Conservation (phyloP, 1,140 invertebrate species). For the Trachelipus rathkii region DNA sequence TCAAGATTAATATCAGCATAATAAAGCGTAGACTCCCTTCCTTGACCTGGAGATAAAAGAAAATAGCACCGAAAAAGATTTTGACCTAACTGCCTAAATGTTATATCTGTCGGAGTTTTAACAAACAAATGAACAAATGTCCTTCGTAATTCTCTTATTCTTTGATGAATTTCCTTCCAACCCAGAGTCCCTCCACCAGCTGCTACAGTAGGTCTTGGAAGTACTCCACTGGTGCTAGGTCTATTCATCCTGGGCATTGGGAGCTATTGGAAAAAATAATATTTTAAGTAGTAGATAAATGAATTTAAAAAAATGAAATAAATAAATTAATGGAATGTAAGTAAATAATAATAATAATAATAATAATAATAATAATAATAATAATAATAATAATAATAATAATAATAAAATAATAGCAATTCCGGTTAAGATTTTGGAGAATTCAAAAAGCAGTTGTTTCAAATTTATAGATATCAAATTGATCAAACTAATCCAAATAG, state of each 20-base stretch:
- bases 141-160: slow-evolving; percentile 39
- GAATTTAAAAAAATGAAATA: neutral
- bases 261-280: neutral
- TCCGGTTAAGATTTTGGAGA: too few species aligned
- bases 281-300: neutral
- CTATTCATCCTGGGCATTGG: slow-evolving; percentile 2
- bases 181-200: slow-evolving; percentile 26
- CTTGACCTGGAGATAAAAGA: slow-evolving; percentile 43
- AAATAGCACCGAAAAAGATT: slow-evolving; percentile 40
- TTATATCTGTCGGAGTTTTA: slow-evolving; percentile 43
- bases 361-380: too few species aligned
- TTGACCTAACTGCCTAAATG: slow-evolving; percentile 35
- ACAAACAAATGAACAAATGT: slow-evolving; percentile 43
- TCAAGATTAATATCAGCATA: slow-evolving; percentile 44
- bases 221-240: neutral
- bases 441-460: too few species aligned
- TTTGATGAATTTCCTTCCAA: slow-evolving; percentile 40
- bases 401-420: too few species aligned
- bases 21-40: slow-evolving; percentile 41
- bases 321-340: too few species aligned
- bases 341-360: too few species aligned
- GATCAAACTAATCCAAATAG: too few species aligned
- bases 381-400: too few species aligned
- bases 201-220: neutral
- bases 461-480: too few species aligned